Conservation (phyloP, 2,113 vertebrate species). For the Prunella fulvescens region DNA sequence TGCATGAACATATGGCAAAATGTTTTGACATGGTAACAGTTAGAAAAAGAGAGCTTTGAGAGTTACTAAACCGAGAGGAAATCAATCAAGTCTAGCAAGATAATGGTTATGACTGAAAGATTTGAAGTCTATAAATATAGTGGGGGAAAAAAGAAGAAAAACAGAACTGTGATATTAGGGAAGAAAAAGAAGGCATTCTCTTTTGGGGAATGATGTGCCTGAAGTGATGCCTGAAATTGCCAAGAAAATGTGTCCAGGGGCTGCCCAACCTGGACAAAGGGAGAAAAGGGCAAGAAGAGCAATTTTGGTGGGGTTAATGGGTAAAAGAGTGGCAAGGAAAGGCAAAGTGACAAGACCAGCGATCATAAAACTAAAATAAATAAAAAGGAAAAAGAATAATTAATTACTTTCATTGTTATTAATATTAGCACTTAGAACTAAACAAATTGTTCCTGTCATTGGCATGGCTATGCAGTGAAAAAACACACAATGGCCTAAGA, state of each 20-base stretch:
- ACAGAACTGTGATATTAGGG: neutral
- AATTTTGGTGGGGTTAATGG: neutral
- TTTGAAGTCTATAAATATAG: neutral
- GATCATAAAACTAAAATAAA: neutral
- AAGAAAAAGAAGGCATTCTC: neutral
- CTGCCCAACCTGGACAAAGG: neutral
- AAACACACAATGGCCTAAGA: neutral
- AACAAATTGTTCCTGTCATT: neutral
- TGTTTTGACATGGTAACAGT: conserved; percentile 29
- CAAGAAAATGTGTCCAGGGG: neutral
- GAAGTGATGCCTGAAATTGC: neutral
- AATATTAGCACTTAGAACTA: neutral
- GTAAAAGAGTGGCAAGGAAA: neutral
- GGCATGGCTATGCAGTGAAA: neutral
- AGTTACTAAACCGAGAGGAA: neutral
- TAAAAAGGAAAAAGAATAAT: neutral
- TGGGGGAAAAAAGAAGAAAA: neutral
- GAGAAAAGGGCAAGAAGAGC: neutral
- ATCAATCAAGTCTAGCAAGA: conserved; percentile 36
- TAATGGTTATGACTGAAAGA: conserved; percentile 13
- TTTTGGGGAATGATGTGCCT: neutral
- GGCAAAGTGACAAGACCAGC: neutral
- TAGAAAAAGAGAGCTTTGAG: conserved; percentile 16
- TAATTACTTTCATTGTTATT: neutral
- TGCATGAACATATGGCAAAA: neutral